Conservation (phyloP, 2,113 vertebrate species). For the Ptyas mucosa region DNA sequence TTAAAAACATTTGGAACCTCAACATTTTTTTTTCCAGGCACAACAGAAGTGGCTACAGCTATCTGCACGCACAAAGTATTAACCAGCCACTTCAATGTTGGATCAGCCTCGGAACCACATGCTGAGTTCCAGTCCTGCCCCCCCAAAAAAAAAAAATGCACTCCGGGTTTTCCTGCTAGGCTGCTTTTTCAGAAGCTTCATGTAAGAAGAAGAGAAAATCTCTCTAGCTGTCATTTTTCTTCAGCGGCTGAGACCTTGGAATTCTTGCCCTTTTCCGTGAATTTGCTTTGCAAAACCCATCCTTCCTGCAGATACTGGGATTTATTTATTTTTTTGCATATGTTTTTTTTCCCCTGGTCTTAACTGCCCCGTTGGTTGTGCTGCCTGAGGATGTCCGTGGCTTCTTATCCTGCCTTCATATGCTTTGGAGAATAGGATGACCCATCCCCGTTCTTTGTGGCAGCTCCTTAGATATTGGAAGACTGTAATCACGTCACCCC, state of each 20-base stretch:
- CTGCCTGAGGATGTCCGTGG: too few species aligned
- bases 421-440: too few species aligned
- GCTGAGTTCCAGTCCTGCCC: not conserved
- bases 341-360: too few species aligned
- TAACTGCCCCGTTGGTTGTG: too few species aligned
- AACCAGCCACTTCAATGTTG: not conserved
- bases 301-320: not conserved
- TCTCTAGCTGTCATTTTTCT: not conserved
- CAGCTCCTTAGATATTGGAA: too few species aligned
- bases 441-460: too few species aligned
- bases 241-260: not conserved
- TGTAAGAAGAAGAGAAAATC: too few species aligned
- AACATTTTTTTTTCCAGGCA: not conserved
- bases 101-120: not conserved
- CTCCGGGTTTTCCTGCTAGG: not conserved
- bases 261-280: not conserved
- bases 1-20: not conserved
- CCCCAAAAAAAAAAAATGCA: not conserved
- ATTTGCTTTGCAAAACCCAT: not conserved
- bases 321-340: too few species aligned
- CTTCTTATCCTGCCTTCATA: too few species aligned
- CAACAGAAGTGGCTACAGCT: too few species aligned
- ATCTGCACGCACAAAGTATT: not conserved
- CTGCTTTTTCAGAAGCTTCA: not conserved
- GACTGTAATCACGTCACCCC: too few species aligned